Evolutionary conservation across 2,888 invertebrate genomes (phyloP), one percentile per base, ranked within the genome.

Genomic region (Pseudolycoriella hygida): DNA sequence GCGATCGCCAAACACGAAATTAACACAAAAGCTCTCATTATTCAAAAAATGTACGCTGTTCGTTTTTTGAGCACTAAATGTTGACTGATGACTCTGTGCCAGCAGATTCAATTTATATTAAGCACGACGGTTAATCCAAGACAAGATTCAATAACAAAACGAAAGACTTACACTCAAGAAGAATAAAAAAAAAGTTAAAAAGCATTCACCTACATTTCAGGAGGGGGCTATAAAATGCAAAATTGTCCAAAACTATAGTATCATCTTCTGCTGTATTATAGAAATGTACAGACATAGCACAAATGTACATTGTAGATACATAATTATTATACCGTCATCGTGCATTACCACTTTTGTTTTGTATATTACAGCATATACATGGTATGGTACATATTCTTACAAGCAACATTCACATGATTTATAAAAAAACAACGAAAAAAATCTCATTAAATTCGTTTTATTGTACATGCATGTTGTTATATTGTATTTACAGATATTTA

Each of bases 61-160:
- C 15, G 41, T 38, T 46, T 46, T 43, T 44, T 44, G 44, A 38
- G 37, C 38, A 58, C 63, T 57, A 60, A 61, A 61, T 60, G 59
- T 65, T 61, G 60, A 65, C 64, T 65, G 66, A 64, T 61, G 57
- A 63, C 57, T 55, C 57, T 54, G 57, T 56, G 55, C 53, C 54
- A 56, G 60, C 55, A 57, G 58, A 63, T 63, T 56, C 63, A 60
- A 64, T 65, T 65, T 65, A 65, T 65, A 65, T 64, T 34, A 19
- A n/a, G 15, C 43, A 34, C 18, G 18, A 34, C 34, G 15, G 34
- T 10, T 14, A 34, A 34, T 12, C 34, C 34, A 39, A 39, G 11
- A 39, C n/a, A n/a, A 39, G 17, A 15, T 11, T 15, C 17, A 39
- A 15, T 18, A 39, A 39, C 43, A 11, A 43, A 43, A 44, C 31